phyloP scores from a whole-genome alignment of 2,113 vertebrate genomes.

The Tachysurus vachellii region DNA sequence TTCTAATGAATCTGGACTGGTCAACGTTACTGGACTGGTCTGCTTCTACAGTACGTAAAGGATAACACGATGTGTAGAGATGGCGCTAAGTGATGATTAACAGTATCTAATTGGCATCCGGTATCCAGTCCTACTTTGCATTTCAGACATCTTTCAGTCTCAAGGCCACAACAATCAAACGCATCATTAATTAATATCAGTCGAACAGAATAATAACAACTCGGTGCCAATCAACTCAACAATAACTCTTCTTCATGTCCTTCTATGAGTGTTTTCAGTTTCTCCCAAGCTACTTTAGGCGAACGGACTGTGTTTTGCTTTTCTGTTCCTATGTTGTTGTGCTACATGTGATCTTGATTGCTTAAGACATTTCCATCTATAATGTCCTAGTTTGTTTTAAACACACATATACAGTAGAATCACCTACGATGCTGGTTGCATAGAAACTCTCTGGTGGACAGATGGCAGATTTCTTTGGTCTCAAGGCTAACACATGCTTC shows the following conservation, averaged over 20 bases:
- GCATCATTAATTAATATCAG: slow-evolving; percentile 22
- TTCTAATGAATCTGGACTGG: not conserved
- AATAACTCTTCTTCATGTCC: not conserved
- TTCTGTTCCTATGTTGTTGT: not conserved
- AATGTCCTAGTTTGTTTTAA: not conserved
- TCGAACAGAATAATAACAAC: slow-evolving; percentile 31
- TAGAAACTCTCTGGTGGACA: not conserved
- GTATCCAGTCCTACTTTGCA: not conserved
- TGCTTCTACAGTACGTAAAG: not conserved
- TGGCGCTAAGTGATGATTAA: slow-evolving; percentile 2
- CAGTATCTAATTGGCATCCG: slow-evolving; percentile 1
- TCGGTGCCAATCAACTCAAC: not conserved
- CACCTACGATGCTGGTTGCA: not conserved
- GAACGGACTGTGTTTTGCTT: not conserved
- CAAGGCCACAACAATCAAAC: slow-evolving; percentile 18
- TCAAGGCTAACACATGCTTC: not conserved
- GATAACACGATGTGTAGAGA: not conserved
- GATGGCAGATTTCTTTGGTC: not conserved
- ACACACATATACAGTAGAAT: not conserved
- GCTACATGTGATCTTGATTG: slow-evolving; percentile 15
- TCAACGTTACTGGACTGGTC: not conserved
- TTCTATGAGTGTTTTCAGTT: not conserved
- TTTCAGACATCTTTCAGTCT: slow-evolving; percentile 22
- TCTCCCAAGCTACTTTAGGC: not conserved
- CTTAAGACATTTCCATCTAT: slow-evolving; percentile 2